Evolutionary conservation across 2,888 invertebrate species (phyloP), one percentile per base, ranked within the genome.

Genomic region (Frankliniella intonsa): DNA sequence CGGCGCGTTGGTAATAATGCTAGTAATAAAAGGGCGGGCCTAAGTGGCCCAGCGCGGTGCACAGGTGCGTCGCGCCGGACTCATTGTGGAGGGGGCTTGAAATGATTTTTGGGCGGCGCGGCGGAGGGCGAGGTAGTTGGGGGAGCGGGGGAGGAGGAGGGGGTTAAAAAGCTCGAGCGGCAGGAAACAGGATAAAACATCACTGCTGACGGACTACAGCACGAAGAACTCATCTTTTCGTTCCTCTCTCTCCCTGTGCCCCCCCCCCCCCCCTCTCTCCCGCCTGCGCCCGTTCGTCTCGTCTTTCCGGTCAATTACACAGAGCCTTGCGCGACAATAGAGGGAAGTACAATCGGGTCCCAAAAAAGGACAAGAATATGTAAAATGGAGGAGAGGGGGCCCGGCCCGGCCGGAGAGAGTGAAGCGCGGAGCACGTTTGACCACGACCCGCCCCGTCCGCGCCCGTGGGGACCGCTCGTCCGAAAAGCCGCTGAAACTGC

Each of bases 251-350:
- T 19, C 62, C 14, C 62, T 17, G 17, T 62, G 55, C 17, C 14
- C 22, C 22, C 69, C 25, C 12, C 22, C 69, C 22, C 69, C 8
- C 69, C 22, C 9, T 12, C 10, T 25, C 25, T 25, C 7, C 69
- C 25, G 10, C 25, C 69, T 1, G 22, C 25, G 22, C 25, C 69
- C 25, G 22, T 25, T 76, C 69, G 69, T 76, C 69, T 76, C 69
- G 69, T 76, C 69, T 76, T 76, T 76, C 69, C 69, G 69, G 69
- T 76, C 69, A 76, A 76, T 76, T 76, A 76, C 69, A 76, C 69
- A 76, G 69, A 25, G 69, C 69, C 69, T 76, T 9, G 69, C 22
- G 69, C 69, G 69, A 76, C 69, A 76, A 76, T 76, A 25, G 69
- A 25, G 25, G 69, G 69, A 76, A 76, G 69, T 76, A 76, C 69